A percentile compares a stretch with the other conserved stretches of the same genome.
phyloP scores from a whole-genome alignment of 2,113 vertebrate genomes.

The Serilophus lunatus region DNA sequence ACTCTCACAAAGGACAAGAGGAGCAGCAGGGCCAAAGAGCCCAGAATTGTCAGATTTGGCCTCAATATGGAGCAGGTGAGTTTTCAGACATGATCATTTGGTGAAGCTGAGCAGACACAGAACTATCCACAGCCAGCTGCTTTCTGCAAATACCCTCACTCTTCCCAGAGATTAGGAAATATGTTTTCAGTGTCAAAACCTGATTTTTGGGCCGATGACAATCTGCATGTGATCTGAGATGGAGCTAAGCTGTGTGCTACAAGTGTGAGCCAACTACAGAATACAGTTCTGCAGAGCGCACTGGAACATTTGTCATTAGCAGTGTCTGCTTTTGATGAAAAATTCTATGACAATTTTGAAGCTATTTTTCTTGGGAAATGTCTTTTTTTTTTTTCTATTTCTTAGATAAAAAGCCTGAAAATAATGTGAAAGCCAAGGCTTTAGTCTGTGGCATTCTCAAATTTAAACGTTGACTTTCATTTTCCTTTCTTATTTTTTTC shows the following conservation, averaged over 20 bases:
- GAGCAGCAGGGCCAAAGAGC: not conserved
- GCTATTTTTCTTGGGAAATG: not conserved
- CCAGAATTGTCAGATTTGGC: not conserved
- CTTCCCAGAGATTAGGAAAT: not conserved
- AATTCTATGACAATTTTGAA: not conserved
- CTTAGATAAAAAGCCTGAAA: not conserved
- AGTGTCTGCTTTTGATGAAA: not conserved
- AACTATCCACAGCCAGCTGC: not conserved
- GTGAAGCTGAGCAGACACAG: not conserved
- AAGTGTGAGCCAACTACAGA: not conserved
- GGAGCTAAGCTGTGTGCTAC: not conserved
- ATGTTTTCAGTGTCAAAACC: not conserved
- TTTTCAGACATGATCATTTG: not conserved
- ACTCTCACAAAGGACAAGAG: not conserved
- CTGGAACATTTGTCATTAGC: not conserved
- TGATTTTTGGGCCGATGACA: not conserved
- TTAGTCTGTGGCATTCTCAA: not conserved
- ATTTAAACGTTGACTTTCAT: not conserved
- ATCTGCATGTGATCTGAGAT: not conserved
- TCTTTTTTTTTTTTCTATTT: not conserved
- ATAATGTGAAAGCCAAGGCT: not conserved
- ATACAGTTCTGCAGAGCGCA: not conserved
- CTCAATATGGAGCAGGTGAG: not conserved
- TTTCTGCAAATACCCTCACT: not conserved
- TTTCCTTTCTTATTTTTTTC: not conserved